These are phyloP conservation scores for Phortica variegata DNA, from an alignment of 1,140 invertebrate genomes.

Conservation along the genomic window DNA sequence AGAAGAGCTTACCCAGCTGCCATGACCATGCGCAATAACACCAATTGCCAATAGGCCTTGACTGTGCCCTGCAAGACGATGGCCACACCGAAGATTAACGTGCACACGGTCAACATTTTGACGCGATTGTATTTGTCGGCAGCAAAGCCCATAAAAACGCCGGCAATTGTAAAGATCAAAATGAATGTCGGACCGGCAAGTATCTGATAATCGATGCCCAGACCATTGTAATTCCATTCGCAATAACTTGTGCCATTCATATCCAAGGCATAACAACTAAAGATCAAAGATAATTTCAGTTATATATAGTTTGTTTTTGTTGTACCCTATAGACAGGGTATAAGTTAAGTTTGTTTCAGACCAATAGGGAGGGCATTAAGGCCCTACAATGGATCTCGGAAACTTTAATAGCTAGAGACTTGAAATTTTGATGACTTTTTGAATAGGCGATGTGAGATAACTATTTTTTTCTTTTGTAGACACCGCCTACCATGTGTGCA, in stretches of 20 bases:
- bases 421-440: no score
- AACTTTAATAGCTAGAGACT: no score
- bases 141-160: conserved; percentile 80
- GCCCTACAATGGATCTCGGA: no score
- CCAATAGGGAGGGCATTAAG: no score
- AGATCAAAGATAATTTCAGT: no score
- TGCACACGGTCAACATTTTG: conserved; percentile 72
- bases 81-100: conserved; percentile 77
- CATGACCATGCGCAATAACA: conserved; percentile 81
- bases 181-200: conserved; percentile 90
- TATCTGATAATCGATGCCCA: conserved; percentile 89
- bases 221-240: conserved; percentile 90
- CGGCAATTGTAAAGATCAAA: conserved; percentile 83
- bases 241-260: conserved; percentile 75
- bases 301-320: no score
- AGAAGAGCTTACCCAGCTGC: conserved; percentile 72
- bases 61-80: conserved; percentile 81
- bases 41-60: conserved; percentile 87
- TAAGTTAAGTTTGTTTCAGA: background rate
- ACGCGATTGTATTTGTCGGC: conserved; percentile 81
- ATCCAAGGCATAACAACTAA: conserved; percentile 68
- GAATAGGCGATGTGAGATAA: no score
- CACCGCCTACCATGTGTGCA: no score
- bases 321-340: background rate
- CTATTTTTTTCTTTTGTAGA: no score